These are phyloP conservation scores for Ligdia adustata DNA, from an alignment of 2,888 invertebrate species.

Conservation along the genomic window DNA sequence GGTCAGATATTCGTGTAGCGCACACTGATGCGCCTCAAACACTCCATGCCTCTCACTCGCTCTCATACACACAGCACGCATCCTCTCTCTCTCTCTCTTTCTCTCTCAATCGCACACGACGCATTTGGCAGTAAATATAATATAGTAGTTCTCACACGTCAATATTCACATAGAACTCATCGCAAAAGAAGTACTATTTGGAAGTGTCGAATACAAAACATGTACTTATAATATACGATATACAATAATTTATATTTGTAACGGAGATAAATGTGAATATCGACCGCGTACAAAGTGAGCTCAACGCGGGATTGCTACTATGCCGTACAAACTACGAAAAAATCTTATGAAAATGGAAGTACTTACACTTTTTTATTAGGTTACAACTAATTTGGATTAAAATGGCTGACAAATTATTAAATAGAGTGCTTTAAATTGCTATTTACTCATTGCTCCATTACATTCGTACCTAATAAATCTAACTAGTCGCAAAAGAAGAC, in stretches of 20 bases:
- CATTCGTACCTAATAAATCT: conserved; percentile 63
- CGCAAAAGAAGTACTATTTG: conserved; percentile 46
- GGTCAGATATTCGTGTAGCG: conserved; percentile 61
- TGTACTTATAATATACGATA: conserved; percentile 43
- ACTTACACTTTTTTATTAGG: conserved; percentile 74
- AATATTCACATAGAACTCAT: conserved; percentile 72
- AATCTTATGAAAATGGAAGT: conserved; percentile 82
- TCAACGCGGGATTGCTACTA: conserved; percentile 67
- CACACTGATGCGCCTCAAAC: conserved; percentile 34
- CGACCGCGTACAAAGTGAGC: conserved; percentile 62
- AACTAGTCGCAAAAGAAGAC: conserved; percentile 73
- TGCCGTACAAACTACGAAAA: conserved; percentile 76
- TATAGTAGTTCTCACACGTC: conserved; percentile 60
- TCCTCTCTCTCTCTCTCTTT: conserved; percentile 28
- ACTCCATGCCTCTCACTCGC: not conserved
- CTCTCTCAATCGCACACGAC: conserved; percentile 44
- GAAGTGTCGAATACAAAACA: conserved; percentile 43
- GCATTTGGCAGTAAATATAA: conserved; percentile 79
- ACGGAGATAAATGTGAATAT: conserved; percentile 69
- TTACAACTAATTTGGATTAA: conserved; percentile 77
- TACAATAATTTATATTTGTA: conserved; percentile 43
- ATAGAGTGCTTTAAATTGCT: conserved; percentile 68
- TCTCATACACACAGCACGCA: conserved; percentile 34
- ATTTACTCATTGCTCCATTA: conserved; percentile 60
- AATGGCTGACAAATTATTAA: conserved; percentile 75